Base-by-base conservation (phyloP, 2,113 vertebrate genomes). In the Ramphastos sulfuratus region DNA sequence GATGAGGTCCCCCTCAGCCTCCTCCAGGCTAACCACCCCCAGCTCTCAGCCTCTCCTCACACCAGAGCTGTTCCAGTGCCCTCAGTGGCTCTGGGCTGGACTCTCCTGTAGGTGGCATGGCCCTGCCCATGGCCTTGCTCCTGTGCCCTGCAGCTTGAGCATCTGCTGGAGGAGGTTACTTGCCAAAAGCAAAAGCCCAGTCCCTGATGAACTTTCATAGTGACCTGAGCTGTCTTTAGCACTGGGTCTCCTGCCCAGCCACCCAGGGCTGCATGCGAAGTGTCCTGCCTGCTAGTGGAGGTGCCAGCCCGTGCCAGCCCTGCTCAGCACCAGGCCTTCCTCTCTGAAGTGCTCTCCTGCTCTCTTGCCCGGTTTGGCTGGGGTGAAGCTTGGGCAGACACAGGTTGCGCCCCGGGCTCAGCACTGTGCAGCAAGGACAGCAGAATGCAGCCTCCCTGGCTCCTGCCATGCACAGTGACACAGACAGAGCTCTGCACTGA, bases 361-460 rank as follows among this genome's bases (percentile, higher is more conserved):
- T 80, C 5, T 3, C 4, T 17, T 37, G 20, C 17, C 15, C 60
- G 0, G 0, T 76, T 78, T 44, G 6, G 1, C 6, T 58, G 64
- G 33, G 56, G 61, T 50, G 25, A 55, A 27, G 64, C 44, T 25
- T 23, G 37, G 30, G 24, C 44, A 52, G 42, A 44, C 1, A 15
- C 65, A 2, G 4, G 2, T 37, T 50, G 25, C 50, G 27, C 42
- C 52, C 35, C 19, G 63, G 42, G 58, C 33, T 59, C 3, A 2
- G 66, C 42, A 12, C 27, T 10, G 28, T 6, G 27, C 55, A 56
- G 55, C 55, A 56, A 28, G 27, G 27, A 28, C 18, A 27, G 7
- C 52, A 48, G 9, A 2, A 15, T 2, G 2, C 52, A 85, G 64
- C 52, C 28, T 42, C 60, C 19, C n/a, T 67, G 35, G 58, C 72